Conservation (phyloP, 2,888 invertebrate genomes). For the Ptilodon capucinus region DNA sequence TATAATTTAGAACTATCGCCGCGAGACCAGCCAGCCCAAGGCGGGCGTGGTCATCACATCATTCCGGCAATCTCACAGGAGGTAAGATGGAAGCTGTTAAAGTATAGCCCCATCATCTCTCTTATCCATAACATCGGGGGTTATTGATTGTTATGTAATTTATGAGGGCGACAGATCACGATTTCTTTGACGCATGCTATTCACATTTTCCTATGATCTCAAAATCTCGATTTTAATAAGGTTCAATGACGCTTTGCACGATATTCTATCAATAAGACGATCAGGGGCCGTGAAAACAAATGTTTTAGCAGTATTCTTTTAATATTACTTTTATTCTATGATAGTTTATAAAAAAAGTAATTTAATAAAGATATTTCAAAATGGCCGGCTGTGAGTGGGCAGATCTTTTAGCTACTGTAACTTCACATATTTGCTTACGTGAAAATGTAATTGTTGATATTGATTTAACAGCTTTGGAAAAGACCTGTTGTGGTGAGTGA, state of each 20-base stretch:
- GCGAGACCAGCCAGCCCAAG: slow-evolving; percentile 82
- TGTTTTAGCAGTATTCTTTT: too few species aligned
- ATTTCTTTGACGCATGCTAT: slow-evolving; percentile 67
- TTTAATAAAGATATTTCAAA: too few species aligned
- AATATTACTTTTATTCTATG: slow-evolving; percentile 6
- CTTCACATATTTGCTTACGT: slow-evolving; percentile 21
- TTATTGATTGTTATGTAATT: slow-evolving; percentile 9
- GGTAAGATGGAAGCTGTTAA: slow-evolving; percentile 76
- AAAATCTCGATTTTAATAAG: slow-evolving; percentile 25
- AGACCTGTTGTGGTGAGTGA: slow-evolving; percentile 81
- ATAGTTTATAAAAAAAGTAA: too few species aligned
- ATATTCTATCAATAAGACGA: slow-evolving; percentile 21
- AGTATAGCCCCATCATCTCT: slow-evolving; percentile 15
- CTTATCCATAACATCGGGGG: slow-evolving; percentile 23
- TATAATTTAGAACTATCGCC: slow-evolving; percentile 67
- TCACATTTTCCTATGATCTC: slow-evolving; percentile 32
- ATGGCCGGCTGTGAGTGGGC: too few species aligned
- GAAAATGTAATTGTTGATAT: slow-evolving; percentile 55
- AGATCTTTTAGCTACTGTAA: slow-evolving; percentile 16
- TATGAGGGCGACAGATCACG: slow-evolving; percentile 51
- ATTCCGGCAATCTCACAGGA: slow-evolving; percentile 92
- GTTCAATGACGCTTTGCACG: slow-evolving; percentile 54
- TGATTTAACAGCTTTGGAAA: slow-evolving; percentile 81
- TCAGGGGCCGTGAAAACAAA: too few species aligned
- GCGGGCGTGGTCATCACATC: slow-evolving; percentile 96